phyloP scores from a whole-genome alignment of 2,113 vertebrate species.

The Ursus arctos region DNA sequence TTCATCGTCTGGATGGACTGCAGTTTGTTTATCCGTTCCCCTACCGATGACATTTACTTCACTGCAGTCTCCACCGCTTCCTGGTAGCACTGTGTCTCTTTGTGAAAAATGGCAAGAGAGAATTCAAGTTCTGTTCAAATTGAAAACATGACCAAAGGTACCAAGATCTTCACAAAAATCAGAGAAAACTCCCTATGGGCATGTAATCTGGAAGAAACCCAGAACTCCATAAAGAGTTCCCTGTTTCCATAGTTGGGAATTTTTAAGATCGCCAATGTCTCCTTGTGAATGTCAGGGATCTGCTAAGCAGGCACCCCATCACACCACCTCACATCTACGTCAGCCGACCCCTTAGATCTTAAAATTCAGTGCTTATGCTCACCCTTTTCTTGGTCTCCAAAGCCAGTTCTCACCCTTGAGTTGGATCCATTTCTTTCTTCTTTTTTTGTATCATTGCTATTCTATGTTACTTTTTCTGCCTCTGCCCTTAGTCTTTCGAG shows the following conservation, averaged over 20 bases:
- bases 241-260: neutral
- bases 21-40: neutral
- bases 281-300: neutral
- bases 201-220: slow-evolving; percentile 18
- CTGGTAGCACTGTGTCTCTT: neutral
- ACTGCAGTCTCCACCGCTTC: neutral
- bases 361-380: neutral
- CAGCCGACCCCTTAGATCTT: neutral
- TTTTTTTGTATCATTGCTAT: neutral
- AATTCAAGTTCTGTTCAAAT: slow-evolving; percentile 2
- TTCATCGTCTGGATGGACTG: neutral
- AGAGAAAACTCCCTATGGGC: neutral
- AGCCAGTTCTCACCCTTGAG: neutral
- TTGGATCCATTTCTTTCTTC: neutral
- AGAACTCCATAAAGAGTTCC: neutral
- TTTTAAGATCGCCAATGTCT: neutral
- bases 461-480: neutral
- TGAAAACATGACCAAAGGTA: neutral
- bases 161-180: neutral
- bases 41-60: neutral
- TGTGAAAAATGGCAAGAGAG: neutral
- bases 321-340: neutral
- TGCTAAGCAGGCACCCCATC: neutral
- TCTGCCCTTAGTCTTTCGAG: neutral
- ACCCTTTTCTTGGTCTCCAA: neutral